Base-by-base conservation (phyloP, 2,113 vertebrate genomes). In the Silurus glanis region DNA sequence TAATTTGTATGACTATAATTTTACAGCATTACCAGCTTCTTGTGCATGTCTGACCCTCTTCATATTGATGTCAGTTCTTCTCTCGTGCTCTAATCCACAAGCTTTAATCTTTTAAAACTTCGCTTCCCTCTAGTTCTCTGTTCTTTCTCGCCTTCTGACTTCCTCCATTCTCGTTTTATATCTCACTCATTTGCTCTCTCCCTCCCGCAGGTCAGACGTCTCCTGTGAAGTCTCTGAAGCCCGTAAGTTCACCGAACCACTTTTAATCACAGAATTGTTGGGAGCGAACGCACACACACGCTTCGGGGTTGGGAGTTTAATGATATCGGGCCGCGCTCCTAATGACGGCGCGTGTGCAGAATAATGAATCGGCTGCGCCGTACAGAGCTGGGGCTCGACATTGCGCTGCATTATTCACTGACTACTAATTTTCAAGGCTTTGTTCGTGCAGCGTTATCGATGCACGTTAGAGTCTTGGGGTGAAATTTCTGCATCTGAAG, bases 151-250 rank as follows among this genome's bases (percentile, higher is more conserved):
- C 64, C 49, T 55, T 47, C 25, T 21, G 16, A 71, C 66, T 58
- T 85, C 85, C 81, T 28, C 71, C 12, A 37, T 83, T 72, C 45
- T 85, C 28, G 51, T 76, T 85, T 51, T 83, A 10, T 86, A n/a
- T 81, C 1, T 45, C 2, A 37, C n/a, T 89, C 78, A 86, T 66
- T 83, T n/a, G 51, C 72, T 17, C 81, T 82, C 45, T 85, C 78
- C 37, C 45, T 56, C 81, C 86, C 83, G 89, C 94, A 99, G 98
- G 98, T 95, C 97, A 97, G 85, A 95, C 97, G 2, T 99, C 98
- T 90, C 98, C 98, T 87, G 95, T 97, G 89, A 99, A 99, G 96
- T 95, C 96, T n/a, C 88, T 96, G 67, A 99, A 97, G 95, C 96
- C 95, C 87, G 97, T 98, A 93, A 98, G 97, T 97, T 95, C 85